Evolutionary conservation across 2,888 invertebrate species (phyloP), one percentile per base, ranked within the genome.

Genomic region (Erynnis tages): DNA sequence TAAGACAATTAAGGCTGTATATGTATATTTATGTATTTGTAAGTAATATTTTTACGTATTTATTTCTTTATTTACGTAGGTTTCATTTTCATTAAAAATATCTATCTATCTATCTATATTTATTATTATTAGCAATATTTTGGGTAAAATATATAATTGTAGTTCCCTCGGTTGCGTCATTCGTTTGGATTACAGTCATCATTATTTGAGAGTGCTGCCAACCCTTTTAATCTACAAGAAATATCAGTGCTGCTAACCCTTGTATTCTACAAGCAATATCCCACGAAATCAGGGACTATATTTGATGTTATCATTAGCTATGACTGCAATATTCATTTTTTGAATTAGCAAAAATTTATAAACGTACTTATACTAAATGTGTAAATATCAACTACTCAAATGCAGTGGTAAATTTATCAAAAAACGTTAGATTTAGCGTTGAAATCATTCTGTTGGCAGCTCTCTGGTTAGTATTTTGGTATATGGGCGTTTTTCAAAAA

Each of bases 381-480:
- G 44, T 44, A 44, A 30, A 44, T 32, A 44, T 30, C 43, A 44
- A 32, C 32, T 44, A 30, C 44, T 44, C 35, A 44, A 44, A 44
- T 30, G 44, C 32, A 30, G 44, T 44, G 19, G 30, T 44, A 44
- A 44, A 44, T 44, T 44, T 44, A 44, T 44, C 30, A 44, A 44
- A 13, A 44, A 44, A 44, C 30, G 43, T 44, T 44, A 44, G 43
- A 44, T 44, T 44, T 29, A 30, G 43, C 30, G 29, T 44, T 44
- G 30, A 44, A 44, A 44, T 44, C 43, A 44, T 44, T 30, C 29
- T 44, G 43, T 44, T 44, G 43, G 43, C 43, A 44, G 43, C 43
- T 44, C 17, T 44, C 43, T 44, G 43, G 43, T 44, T 44, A 16
- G 30, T 44, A 44, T 30, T 44, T 44, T 44, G 43, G 43, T 44